Percentiles rank a stretch among this genome's conserved stretches.
Conservation (phyloP, 1,140 invertebrate species). For the Aphis craccivora region DNA sequence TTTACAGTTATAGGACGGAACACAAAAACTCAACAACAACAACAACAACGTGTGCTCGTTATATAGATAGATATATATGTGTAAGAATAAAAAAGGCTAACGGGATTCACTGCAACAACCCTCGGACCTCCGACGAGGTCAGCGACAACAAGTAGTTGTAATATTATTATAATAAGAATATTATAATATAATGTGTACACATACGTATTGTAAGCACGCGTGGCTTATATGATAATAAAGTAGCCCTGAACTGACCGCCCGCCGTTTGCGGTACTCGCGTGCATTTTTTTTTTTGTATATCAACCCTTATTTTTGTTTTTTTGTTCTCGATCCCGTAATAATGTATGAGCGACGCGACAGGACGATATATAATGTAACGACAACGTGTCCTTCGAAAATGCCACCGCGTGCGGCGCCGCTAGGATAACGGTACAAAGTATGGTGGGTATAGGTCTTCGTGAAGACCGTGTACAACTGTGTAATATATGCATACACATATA, state of each 20-base stretch:
- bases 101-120: slow-evolving; percentile 8
- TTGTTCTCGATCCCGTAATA: background rate
- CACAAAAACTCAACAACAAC: background rate
- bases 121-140: background rate
- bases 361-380: background rate
- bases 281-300: background rate
- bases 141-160: slow-evolving; percentile 41
- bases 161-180: background rate
- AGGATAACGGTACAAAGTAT: slow-evolving; percentile 36
- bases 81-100: slow-evolving; percentile 17
- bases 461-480: background rate
- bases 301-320: slow-evolving; percentile 16
- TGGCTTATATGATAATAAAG: background rate
- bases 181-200: background rate
- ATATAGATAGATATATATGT: background rate
- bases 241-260: slow-evolving; percentile 23
- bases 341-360: background rate
- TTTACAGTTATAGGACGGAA: background rate
- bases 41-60: background rate
- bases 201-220: background rate
- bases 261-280: background rate
- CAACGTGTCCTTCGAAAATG: slow-evolving; percentile 31
- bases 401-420: slow-evolving; percentile 11
- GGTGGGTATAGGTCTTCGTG: background rate
- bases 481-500: background rate